Conservation (phyloP, 2,113 vertebrate genomes). For the Drymodes brunneopygia region DNA sequence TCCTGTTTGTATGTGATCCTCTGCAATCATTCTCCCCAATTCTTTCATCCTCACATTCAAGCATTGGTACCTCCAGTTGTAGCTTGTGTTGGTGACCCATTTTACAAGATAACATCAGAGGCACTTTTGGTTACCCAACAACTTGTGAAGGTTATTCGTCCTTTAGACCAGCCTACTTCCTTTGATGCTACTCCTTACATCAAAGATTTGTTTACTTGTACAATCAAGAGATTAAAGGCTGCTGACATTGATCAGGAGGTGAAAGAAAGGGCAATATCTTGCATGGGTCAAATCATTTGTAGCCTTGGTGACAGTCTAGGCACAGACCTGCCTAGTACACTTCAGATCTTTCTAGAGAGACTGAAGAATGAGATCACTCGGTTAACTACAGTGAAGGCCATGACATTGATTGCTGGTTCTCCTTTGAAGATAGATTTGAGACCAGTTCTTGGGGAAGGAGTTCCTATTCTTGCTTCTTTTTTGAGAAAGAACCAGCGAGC, state of each 20-base stretch:
- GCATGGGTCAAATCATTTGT: conserved; percentile 98
- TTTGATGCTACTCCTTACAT: conserved; percentile 96
- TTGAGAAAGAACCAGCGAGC: conserved; percentile 96
- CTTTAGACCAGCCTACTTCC: conserved; percentile 87
- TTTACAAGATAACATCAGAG: conserved; percentile 99
- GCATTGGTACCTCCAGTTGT: conserved; percentile 94
- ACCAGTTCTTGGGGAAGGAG: conserved; percentile 90
- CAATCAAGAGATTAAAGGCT: conserved; percentile 93
- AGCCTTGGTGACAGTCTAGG: conserved; percentile 94
- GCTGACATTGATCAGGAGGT: conserved; percentile 99
- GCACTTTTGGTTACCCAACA: conserved; percentile 96
- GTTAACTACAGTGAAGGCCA: conserved; percentile 91
- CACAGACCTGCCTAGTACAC: conserved; percentile 87
- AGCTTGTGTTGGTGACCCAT: conserved; percentile 95
- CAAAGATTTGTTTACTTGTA: conserved; percentile 93
- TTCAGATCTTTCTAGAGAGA: conserved; percentile 96
- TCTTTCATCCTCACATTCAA: conserved; percentile 96
- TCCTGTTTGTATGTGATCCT: conserved; percentile 96
- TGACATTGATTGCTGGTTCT: conserved; percentile 95
- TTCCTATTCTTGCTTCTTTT: conserved; percentile 97
- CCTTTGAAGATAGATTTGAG: conserved; percentile 92
- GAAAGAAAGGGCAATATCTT: conserved; percentile 97
- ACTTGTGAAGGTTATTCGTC: conserved; percentile 96
- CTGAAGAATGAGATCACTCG: conserved; percentile 98
- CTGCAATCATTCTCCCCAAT: conserved; percentile 93